Percentiles rank a stretch among this genome's conserved stretches.
These are phyloP conservation scores for Podabrus alpinus DNA, from an alignment of 2,888 invertebrate species.

Conservation along the genomic window DNA sequence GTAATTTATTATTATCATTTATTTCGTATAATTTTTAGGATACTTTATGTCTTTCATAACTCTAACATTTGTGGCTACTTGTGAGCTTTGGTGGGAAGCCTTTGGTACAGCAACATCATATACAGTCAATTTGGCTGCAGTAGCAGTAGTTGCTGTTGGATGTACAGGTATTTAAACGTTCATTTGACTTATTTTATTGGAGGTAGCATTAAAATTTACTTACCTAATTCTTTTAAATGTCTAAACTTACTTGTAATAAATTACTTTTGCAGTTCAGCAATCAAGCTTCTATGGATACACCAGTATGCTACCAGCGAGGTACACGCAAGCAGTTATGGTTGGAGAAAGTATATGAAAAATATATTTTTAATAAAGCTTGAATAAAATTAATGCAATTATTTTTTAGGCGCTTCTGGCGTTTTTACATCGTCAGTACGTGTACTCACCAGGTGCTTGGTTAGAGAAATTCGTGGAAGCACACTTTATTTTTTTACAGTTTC, in stretches of 20 bases:
- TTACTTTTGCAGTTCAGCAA: constrained; percentile 74
- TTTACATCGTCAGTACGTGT: constrained; percentile 85
- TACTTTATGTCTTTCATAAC: constrained; percentile 82
- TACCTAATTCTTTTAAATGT: too few relatives aligned
- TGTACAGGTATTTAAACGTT: constrained; percentile 69
- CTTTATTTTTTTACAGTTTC: constrained; percentile 85
- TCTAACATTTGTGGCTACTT: constrained; percentile 80
- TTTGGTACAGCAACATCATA: constrained; percentile 81
- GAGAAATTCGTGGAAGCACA: constrained; percentile 80
- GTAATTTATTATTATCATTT: not conserved
- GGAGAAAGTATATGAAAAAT: constrained; percentile 75
- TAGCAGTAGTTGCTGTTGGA: constrained; percentile 84
- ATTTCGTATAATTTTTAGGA: constrained; percentile 57
- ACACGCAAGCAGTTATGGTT: constrained; percentile 93
- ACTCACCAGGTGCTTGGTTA: constrained; percentile 77
- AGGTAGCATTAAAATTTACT: not conserved
- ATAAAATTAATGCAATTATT: not conserved
- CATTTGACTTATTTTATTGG: not conserved
- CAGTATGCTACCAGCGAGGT: constrained; percentile 85
- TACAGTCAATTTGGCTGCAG: constrained; percentile 79
- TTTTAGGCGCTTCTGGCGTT: constrained; percentile 80
- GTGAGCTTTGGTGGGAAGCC: constrained; percentile 85
- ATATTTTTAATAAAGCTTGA: not conserved
- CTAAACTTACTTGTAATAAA: too few relatives aligned
- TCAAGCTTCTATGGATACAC: constrained; percentile 94